Evolutionary conservation across 1,140 invertebrate genomes (phyloP).

Genomic region (Bombus confusus): DNA sequence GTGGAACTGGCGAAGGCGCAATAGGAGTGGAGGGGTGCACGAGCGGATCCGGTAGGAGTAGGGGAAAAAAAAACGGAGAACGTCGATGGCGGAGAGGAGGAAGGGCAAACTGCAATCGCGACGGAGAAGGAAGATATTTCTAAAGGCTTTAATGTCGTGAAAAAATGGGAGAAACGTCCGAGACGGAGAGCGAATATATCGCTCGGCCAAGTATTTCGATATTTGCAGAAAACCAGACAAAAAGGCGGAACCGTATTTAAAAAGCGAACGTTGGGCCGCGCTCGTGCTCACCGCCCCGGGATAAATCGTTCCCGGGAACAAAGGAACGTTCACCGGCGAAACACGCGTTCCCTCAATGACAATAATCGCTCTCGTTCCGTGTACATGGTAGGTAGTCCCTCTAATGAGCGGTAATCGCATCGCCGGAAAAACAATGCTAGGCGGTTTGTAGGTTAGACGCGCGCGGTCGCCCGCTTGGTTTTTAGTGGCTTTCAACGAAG

Average conservation of each 20-base stretch:
- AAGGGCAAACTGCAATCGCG: not conserved
- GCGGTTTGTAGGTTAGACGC: not conserved
- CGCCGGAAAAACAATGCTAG: not conserved
- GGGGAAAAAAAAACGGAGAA: not conserved
- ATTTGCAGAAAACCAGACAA: conserved; percentile 29
- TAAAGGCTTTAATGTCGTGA: conserved; percentile 8
- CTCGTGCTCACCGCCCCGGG: not conserved
- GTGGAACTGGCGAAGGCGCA: not conserved
- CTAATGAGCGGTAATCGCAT: conserved; percentile 10
- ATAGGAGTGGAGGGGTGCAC: not conserved
- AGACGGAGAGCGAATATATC: not conserved
- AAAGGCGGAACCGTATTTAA: conserved; percentile 34
- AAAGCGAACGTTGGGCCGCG: not conserved
- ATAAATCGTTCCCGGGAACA: conserved; percentile 5
- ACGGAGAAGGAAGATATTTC: conserved; percentile 10
- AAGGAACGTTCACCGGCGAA: not conserved
- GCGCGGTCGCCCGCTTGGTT: not conserved
- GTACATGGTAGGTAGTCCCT: not conserved
- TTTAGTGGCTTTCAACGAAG: not conserved
- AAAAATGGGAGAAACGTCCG: conserved; percentile 8
- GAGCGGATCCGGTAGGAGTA: not conserved
- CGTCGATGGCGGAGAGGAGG: not conserved
- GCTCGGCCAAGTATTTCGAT: conserved; percentile 17
- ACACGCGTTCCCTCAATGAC: conserved; percentile 1
- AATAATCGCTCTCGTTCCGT: conserved; percentile 16